A percentile compares a stretch with the other conserved stretches of the same genome.
Conservation (phyloP, 2,888 invertebrate genomes). For the Microctonus brassicae region DNA sequence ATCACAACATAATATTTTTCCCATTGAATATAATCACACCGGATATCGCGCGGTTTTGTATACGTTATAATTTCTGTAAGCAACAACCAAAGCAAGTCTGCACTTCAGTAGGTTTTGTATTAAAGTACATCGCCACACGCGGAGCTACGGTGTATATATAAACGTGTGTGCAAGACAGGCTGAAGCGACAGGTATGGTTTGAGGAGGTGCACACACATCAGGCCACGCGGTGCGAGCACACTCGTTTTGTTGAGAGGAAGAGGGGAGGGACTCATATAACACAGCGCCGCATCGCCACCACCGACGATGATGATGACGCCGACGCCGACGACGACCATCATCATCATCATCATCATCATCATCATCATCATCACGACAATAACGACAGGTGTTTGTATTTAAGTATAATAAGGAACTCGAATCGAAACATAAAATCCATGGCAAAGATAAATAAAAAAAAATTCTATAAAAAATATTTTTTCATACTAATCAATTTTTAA, state of each 20-base stretch:
- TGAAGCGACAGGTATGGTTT: constrained; percentile 41
- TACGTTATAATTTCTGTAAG: not conserved
- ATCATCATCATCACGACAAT: too few species aligned
- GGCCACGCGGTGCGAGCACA: constrained; percentile 43
- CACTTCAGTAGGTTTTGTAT: too few species aligned
- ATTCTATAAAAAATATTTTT: too few species aligned
- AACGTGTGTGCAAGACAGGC: constrained; percentile 26
- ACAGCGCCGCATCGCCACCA: not conserved
- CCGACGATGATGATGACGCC: not conserved
- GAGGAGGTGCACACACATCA: not conserved
- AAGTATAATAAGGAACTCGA: too few species aligned
- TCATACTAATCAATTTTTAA: too few species aligned
- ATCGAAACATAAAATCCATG: too few species aligned
- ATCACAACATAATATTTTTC: too few species aligned
- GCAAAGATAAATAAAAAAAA: too few species aligned
- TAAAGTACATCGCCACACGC: too few species aligned
- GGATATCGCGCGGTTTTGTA: not conserved
- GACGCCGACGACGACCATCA: not conserved
- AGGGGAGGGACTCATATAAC: not conserved
- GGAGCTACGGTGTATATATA: constrained; percentile 9
- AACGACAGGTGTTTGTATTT: too few species aligned
- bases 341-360: too few species aligned
- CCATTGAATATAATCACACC: not conserved
- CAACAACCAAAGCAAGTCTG: not conserved
- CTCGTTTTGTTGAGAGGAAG: constrained; percentile 29